Percentiles rank a stretch among this genome's conserved stretches.
Conservation (phyloP, 1,140 invertebrate genomes). For the Neuroterus valhalla region DNA sequence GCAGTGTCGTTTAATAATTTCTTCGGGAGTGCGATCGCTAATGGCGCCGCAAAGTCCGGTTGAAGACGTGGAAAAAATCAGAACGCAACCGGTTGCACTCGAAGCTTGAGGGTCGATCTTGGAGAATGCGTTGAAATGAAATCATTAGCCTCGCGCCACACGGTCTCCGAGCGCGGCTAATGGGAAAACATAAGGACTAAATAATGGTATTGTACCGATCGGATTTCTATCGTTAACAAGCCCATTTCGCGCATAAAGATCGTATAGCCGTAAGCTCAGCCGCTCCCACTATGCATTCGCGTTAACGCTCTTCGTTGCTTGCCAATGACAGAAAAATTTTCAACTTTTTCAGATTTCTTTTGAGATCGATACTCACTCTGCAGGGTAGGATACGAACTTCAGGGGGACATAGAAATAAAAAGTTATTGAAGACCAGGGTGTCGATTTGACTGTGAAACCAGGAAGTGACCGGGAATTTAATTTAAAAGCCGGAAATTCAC, state of each 20-base stretch:
- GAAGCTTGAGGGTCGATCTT: constrained; percentile 30
- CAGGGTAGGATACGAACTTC: too few species aligned
- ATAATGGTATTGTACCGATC: constrained; percentile 72
- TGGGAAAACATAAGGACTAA: constrained; percentile 63
- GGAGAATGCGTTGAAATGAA: constrained; percentile 65
- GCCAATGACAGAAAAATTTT: constrained; percentile 53
- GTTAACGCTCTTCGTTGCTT: constrained; percentile 67
- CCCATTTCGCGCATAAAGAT: constrained; percentile 64
- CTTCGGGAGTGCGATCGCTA: too few species aligned
- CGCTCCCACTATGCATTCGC: constrained; percentile 67
- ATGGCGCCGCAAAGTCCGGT: constrained; percentile 34
- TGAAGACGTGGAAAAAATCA: constrained; percentile 36
- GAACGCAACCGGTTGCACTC: constrained; percentile 45
- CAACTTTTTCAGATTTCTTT: too few species aligned
- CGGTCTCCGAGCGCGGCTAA: constrained; percentile 56
- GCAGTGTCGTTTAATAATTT: too few species aligned
- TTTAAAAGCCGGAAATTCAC: too few species aligned
- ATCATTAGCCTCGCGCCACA: constrained; percentile 65
- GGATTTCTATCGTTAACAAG: constrained; percentile 74
- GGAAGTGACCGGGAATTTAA: too few species aligned
- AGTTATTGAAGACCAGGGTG: too few species aligned
- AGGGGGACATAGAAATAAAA: too few species aligned
- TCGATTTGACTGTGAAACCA: too few species aligned
- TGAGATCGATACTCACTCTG: too few species aligned
- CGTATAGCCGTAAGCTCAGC: constrained; percentile 61